A percentile compares a stretch with the other conserved stretches of the same genome.
Conservation (phyloP, 2,113 vertebrate genomes). For the Nycticryphes semicollaris region DNA sequence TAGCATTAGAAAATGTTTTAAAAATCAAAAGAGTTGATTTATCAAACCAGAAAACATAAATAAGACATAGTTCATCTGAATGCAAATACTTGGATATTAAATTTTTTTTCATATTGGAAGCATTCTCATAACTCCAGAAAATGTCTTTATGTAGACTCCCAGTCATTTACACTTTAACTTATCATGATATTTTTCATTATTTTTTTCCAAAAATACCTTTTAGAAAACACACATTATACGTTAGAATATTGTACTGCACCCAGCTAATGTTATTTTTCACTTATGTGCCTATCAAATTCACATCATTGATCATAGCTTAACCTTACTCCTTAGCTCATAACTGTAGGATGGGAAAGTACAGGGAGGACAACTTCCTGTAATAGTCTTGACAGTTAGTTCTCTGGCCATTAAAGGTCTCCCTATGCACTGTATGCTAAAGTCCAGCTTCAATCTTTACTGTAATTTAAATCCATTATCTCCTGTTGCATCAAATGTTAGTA, state of each 20-base stretch:
- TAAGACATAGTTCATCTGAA: background rate
- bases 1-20: background rate
- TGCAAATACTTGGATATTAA: background rate
- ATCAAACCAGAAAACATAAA: background rate
- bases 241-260: background rate
- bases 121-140: background rate
- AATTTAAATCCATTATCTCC: background rate
- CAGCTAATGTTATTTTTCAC: background rate
- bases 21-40: background rate
- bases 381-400: background rate
- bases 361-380: background rate
- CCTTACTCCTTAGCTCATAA: background rate
- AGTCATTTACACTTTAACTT: background rate
- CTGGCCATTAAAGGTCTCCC: background rate
- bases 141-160: background rate
- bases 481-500: background rate
- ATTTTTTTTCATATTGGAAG: background rate
- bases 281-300: background rate
- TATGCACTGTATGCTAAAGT: background rate
- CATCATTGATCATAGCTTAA: background rate
- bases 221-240: rapidly evolving
- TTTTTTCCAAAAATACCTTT: background rate
- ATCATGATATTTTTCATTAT: rapidly evolving
- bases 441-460: background rate
- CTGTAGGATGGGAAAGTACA: background rate